A percentile compares a stretch with the other conserved stretches of the same genome.
These are phyloP conservation scores for Antheraea yamamai DNA, from an alignment of 2,888 invertebrate genomes.

Conservation along the genomic window DNA sequence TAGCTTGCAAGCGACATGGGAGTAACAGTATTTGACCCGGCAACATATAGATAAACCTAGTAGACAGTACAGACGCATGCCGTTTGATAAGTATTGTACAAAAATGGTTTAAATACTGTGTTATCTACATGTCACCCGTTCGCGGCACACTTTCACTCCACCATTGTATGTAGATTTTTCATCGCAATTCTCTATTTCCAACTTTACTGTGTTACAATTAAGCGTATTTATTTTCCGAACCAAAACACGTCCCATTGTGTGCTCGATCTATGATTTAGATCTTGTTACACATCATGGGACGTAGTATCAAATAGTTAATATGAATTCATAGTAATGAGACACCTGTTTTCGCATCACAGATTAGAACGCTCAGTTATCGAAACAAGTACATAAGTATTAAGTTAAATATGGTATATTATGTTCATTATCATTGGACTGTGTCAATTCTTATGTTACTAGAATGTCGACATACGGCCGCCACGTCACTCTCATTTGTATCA, in stretches of 20 bases:
- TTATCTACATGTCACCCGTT: conserved; percentile 42
- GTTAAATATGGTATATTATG: conserved; percentile 59
- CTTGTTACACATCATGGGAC: conserved; percentile 72
- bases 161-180: conserved; percentile 51
- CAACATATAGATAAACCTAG: conserved; percentile 18
- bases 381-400: conserved; percentile 37
- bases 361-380: conserved; percentile 57
- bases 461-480: conserved; percentile 83
- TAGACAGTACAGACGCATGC: neutral
- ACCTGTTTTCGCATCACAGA: conserved; percentile 64
- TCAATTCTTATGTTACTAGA: conserved; percentile 85
- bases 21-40: conserved; percentile 20
- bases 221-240: conserved; percentile 20
- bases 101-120: conserved; percentile 35
- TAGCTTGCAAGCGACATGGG: conserved; percentile 26
- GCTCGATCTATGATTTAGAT: conserved; percentile 75
- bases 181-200: neutral
- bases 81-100: conserved; percentile 15
- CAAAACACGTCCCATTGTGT: conserved; percentile 57
- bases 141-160: conserved; percentile 36
- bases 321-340: conserved; percentile 51
- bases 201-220: neutral
- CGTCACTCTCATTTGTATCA: conserved; percentile 63
- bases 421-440: conserved; percentile 82
- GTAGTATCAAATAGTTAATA: conserved; percentile 39